Conservation (phyloP, 2,113 vertebrate species). For the Apistogramma diplotaenia region DNA sequence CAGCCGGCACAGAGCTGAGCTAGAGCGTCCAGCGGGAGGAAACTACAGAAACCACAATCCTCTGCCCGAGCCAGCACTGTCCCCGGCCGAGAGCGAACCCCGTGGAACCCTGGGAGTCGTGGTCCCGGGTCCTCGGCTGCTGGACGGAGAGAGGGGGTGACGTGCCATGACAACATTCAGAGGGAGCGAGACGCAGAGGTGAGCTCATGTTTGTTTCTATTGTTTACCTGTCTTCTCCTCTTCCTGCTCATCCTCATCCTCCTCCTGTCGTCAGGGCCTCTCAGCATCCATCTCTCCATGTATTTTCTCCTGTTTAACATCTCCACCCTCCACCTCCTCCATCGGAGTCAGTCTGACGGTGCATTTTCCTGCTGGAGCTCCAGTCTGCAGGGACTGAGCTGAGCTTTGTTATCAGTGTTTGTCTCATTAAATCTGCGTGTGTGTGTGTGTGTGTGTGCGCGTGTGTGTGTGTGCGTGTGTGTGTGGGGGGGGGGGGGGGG, state of each 20-base stretch:
- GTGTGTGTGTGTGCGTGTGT: not conserved
- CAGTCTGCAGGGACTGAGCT: not conserved
- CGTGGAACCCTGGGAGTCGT: constrained; percentile 42
- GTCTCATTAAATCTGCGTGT: not conserved
- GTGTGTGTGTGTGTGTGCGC: not conserved
- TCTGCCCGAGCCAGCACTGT: not conserved
- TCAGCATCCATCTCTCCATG: constrained; percentile 13
- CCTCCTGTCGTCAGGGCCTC: constrained; percentile 1
- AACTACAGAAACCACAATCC: constrained; percentile 32
- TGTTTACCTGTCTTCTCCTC: not conserved
- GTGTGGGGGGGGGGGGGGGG: not conserved
- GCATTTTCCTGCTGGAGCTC: constrained; percentile 10
- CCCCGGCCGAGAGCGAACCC: not conserved
- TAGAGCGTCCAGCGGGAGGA: not conserved
- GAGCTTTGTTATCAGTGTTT: constrained; percentile 21
- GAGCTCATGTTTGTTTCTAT: constrained; percentile 28
- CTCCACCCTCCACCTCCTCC: not conserved
- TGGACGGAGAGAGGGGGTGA: not conserved
- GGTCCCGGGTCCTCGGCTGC: not conserved
- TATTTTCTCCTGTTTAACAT: not conserved
- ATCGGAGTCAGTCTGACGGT: not conserved
- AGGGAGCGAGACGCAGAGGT: constrained; percentile 32
- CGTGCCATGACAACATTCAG: constrained; percentile 34
- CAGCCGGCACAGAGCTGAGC: not conserved
- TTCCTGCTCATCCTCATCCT: not conserved